These are phyloP conservation scores for Polypedilum pembai DNA, from an alignment of 1,140 invertebrate genomes.

Conservation along the genomic window DNA sequence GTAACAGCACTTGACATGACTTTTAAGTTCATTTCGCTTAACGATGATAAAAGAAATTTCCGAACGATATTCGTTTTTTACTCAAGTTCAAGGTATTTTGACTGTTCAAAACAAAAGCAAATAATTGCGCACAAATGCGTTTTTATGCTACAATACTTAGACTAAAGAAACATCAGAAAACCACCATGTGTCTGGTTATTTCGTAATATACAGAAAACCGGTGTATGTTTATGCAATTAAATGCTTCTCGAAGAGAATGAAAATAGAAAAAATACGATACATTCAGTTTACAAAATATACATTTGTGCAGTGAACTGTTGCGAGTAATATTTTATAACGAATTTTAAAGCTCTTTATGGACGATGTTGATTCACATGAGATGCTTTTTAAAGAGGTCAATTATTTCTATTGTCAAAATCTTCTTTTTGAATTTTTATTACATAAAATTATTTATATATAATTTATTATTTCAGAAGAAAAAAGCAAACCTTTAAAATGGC, in stretches of 20 bases:
- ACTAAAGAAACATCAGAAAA: background rate
- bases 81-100: background rate
- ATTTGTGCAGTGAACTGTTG: background rate
- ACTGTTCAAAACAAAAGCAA: background rate
- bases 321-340: background rate
- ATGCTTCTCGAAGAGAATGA: background rate
- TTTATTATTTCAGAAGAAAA: too few species aligned
- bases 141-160: background rate
- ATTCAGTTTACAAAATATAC: background rate
- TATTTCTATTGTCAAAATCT: too few species aligned
- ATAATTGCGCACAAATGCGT: background rate
- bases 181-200: background rate
- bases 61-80: background rate
- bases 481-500: background rate
- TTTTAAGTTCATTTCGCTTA: too few species aligned
- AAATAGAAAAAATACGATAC: background rate
- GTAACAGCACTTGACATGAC: too few species aligned
- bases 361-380: too few species aligned
- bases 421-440: too few species aligned
- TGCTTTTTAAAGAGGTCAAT: too few species aligned
- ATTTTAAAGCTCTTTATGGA: too few species aligned
- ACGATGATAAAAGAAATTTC: background rate
- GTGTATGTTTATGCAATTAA: slow-evolving; percentile 3
- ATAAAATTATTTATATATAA: too few species aligned
- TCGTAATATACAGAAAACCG: background rate